Evolutionary conservation across 2,797 vertebrate species (phyloP).

Genomic region (Melanotaenia maccullochi): DNA sequence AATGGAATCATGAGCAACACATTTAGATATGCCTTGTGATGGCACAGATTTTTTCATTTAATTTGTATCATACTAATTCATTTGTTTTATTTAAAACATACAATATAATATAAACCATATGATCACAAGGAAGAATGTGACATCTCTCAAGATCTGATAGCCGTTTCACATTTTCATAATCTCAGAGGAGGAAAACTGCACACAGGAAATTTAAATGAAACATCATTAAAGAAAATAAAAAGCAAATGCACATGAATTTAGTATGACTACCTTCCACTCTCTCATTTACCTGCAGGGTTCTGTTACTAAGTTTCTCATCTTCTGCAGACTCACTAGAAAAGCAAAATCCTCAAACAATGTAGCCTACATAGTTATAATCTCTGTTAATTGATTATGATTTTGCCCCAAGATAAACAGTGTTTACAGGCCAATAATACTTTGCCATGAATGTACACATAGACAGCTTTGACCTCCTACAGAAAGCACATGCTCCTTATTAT

Average conservation of each 20-base stretch:
- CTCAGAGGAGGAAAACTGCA: not conserved
- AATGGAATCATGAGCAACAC: not conserved
- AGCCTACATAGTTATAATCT: not conserved
- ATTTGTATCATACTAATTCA: not conserved
- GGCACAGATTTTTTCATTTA: not conserved
- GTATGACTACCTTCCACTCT: not conserved
- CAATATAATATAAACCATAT: not conserved
- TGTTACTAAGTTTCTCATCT: constrained; percentile 5
- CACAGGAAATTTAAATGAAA: constrained; percentile 15
- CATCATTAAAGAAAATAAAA: not conserved
- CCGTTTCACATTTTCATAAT: not conserved
- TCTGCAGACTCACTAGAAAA: constrained; percentile 34
- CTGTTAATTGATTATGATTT: not conserved
- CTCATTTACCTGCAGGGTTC: constrained; percentile 52
- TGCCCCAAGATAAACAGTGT: not conserved
- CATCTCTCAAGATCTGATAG: not conserved
- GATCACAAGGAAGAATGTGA: not conserved
- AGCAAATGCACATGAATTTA: not conserved
- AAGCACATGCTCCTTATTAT: too few relatives aligned
- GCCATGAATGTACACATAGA: too few relatives aligned
- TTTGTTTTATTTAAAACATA: too few relatives aligned
- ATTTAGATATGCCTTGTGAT: not conserved
- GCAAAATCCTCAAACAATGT: constrained; percentile 43
- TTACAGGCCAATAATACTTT: not conserved
- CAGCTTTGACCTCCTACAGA: too few relatives aligned